phyloP scores from a whole-genome alignment of 2,797 vertebrate genomes.

The Gobionotothen gibberifrons region DNA sequence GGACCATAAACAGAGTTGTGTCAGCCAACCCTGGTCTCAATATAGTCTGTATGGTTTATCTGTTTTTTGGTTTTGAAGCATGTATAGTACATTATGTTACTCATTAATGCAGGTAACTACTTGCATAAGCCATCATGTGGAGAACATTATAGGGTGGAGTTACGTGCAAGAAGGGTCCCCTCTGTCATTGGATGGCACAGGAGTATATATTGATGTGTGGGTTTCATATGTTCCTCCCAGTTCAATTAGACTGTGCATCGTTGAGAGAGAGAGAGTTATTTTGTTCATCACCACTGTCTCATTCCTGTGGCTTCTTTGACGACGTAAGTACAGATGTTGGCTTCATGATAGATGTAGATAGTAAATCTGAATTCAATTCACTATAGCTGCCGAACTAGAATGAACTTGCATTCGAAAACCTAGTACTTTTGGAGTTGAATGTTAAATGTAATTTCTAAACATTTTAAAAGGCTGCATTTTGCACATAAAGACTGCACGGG shows the following conservation, averaged over 20 bases:
- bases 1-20: too few relatives aligned
- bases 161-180: constrained; percentile 3
- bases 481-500: not conserved
- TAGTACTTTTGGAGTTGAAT: not conserved
- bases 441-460: not conserved
- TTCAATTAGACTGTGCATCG: constrained; percentile 53
- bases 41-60: not conserved
- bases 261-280: constrained; percentile 35
- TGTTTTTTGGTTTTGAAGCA: not conserved
- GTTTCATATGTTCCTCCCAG: constrained; percentile 35
- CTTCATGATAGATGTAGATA: constrained; percentile 7
- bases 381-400: not conserved
- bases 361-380: not conserved
- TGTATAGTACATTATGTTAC: not conserved
- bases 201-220: constrained; percentile 71
- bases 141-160: not conserved
- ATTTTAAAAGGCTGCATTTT: constrained; percentile 9
- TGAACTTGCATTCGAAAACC: not conserved
- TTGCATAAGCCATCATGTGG: not conserved
- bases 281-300: constrained; percentile 37
- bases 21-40: too few relatives aligned
- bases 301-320: constrained; percentile 34
- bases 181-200: constrained; percentile 57
- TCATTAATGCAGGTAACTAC: not conserved
- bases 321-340: constrained; percentile 56